Conservation (phyloP, 2,888 invertebrate species). For the Netelia inedita region DNA sequence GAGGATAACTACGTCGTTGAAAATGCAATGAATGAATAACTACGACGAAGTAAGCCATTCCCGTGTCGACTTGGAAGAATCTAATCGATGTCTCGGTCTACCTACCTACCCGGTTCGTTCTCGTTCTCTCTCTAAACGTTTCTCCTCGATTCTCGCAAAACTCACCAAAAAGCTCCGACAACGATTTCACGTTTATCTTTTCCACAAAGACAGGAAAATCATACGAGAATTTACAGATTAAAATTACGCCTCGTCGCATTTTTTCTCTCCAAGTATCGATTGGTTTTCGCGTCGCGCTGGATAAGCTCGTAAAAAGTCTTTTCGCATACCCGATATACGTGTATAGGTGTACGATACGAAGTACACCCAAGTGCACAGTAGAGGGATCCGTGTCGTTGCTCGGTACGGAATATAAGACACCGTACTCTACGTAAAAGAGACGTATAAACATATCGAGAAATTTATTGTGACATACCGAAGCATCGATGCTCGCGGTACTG, state of each 20-base stretch:
- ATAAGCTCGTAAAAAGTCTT: slow-evolving; percentile 52
- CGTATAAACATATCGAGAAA: background rate
- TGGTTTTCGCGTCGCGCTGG: slow-evolving; percentile 49
- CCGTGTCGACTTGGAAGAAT: background rate
- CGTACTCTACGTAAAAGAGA: too few species aligned
- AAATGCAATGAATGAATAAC: background rate
- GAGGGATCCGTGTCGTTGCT: too few species aligned
- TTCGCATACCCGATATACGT: background rate
- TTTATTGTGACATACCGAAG: background rate
- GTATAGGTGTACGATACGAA: background rate
- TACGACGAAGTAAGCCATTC: background rate
- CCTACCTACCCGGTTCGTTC: background rate
- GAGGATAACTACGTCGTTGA: slow-evolving; percentile 11
- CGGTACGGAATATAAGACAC: too few species aligned
- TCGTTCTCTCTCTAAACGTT: background rate
- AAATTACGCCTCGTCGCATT: background rate
- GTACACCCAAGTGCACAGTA: too few species aligned
- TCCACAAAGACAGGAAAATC: background rate
- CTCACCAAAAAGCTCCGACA: too few species aligned
- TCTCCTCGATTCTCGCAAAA: too few species aligned
- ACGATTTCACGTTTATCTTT: background rate
- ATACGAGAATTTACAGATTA: background rate
- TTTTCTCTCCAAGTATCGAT: slow-evolving; percentile 55
- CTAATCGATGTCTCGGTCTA: background rate
- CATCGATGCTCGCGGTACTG: slow-evolving; percentile 10